phyloP scores from a whole-genome alignment of 2,888 invertebrate genomes.

The Cosmia trapezina region DNA sequence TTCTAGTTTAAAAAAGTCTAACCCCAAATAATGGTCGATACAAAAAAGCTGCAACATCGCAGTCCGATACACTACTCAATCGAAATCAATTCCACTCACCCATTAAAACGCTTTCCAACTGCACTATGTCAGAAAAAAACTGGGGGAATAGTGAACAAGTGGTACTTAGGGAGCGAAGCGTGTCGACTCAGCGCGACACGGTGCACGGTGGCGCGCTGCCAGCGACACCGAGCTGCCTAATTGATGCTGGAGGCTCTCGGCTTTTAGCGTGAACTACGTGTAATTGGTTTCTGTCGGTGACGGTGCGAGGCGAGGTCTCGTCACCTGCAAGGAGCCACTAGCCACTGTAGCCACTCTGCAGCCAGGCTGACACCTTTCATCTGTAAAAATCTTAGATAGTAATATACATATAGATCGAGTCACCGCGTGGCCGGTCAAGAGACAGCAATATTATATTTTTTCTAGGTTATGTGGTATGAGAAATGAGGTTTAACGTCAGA shows the following conservation, averaged over 20 bases:
- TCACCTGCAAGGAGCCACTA: constrained; percentile 28
- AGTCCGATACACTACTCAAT: constrained; percentile 42
- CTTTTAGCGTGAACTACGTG: constrained; percentile 64
- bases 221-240: constrained; percentile 56
- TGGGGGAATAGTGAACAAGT: constrained; percentile 46
- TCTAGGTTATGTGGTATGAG: too few species aligned
- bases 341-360: constrained; percentile 1
- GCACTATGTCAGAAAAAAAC: constrained; percentile 51
- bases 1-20: constrained; percentile 6
- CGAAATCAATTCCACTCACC: constrained; percentile 33
- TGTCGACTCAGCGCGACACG: constrained; percentile 50
- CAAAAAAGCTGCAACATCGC: constrained; percentile 22
- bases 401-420: too few species aligned
- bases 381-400: too few species aligned
- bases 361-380: constrained; percentile 24
- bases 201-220: constrained; percentile 61
- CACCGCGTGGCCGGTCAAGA: too few species aligned
- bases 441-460: too few species aligned
- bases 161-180: constrained; percentile 49
- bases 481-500: too few species aligned
- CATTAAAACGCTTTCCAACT: constrained; percentile 54
- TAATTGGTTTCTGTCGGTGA: constrained; percentile 65
- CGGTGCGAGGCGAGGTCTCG: constrained; percentile 41
- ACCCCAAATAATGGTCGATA: constrained; percentile 16
- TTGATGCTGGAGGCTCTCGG: constrained; percentile 59